Conservation (phyloP, 2,797 vertebrate species). For the Mus caroli region DNA sequence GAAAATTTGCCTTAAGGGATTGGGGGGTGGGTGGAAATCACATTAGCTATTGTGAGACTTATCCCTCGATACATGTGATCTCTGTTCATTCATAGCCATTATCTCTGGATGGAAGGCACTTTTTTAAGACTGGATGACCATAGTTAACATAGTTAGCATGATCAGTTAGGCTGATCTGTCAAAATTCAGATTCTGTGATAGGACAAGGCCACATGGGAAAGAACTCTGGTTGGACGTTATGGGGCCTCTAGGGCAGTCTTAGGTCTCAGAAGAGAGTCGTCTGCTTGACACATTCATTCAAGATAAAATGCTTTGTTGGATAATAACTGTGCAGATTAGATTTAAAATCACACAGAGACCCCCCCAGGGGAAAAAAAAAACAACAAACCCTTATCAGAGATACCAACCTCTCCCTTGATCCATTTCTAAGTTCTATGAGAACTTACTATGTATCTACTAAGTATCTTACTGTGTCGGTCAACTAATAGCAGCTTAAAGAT, state of each 20-base stretch:
- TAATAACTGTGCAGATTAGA: background rate
- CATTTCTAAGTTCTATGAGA: background rate
- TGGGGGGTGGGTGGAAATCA: background rate
- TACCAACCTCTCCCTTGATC: background rate
- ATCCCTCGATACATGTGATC: background rate
- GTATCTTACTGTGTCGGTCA: too few species aligned
- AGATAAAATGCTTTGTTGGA: background rate
- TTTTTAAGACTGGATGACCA: background rate
- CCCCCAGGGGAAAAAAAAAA: accelerated
- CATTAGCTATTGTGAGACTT: background rate
- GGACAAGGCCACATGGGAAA: background rate
- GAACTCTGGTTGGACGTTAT: background rate
- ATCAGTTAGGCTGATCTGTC: too few species aligned
- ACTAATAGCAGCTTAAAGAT: background rate
- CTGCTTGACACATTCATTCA: background rate
- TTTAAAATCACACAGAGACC: background rate
- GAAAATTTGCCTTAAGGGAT: background rate
- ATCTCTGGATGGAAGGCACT: background rate
- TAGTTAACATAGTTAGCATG: too few species aligned
- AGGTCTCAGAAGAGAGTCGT: background rate
- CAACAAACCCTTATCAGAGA: background rate
- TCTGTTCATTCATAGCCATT: background rate
- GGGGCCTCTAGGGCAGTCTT: accelerated
- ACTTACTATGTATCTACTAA: background rate
- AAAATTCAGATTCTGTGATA: accelerated